Percentiles rank a stretch among this genome's conserved stretches.
These are phyloP conservation scores for Notarius quadriscutis DNA, from an alignment of 2,113 vertebrate species.

Conservation along the genomic window DNA sequence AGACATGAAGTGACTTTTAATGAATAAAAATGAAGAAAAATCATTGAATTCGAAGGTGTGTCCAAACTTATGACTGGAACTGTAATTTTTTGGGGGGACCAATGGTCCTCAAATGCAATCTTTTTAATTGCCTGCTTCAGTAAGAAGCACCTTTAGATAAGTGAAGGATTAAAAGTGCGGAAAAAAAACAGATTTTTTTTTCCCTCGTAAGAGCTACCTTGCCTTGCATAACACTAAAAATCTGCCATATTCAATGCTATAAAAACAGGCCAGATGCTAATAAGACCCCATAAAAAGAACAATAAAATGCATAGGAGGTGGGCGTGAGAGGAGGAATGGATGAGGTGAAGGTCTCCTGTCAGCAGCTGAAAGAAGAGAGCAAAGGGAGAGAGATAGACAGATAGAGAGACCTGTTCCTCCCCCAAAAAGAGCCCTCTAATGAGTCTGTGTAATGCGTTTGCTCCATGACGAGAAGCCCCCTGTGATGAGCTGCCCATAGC, in stretches of 20 bases:
- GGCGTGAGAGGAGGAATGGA: neutral
- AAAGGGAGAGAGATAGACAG: slow-evolving; percentile 1
- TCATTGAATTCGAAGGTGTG: no score
- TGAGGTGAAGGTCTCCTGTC: slow-evolving; percentile 2
- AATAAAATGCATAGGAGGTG: neutral
- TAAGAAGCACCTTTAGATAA: neutral
- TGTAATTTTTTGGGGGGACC: neutral
- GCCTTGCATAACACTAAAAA: neutral
- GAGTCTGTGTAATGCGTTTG: slow-evolving; percentile 37
- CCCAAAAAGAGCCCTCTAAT: slow-evolving; percentile 38
- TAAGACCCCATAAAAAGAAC: neutral
- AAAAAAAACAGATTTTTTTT: neutral
- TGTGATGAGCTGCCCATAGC: slow-evolving; percentile 44
- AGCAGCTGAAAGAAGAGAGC: neutral
- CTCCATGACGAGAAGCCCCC: slow-evolving; percentile 33
- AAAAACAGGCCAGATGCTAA: slow-evolving; percentile 10
- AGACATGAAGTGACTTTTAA: no score
- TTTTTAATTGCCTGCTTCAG: neutral
- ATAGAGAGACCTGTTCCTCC: slow-evolving; percentile 25
- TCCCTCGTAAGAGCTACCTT: neutral
- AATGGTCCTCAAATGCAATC: neutral
- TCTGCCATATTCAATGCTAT: neutral
- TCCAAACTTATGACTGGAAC: no score
- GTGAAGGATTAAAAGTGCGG: neutral
- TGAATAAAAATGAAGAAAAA: no score